Evolutionary conservation across 1,140 invertebrate genomes (phyloP).

Genomic region (Pseudoatta argentina): DNA sequence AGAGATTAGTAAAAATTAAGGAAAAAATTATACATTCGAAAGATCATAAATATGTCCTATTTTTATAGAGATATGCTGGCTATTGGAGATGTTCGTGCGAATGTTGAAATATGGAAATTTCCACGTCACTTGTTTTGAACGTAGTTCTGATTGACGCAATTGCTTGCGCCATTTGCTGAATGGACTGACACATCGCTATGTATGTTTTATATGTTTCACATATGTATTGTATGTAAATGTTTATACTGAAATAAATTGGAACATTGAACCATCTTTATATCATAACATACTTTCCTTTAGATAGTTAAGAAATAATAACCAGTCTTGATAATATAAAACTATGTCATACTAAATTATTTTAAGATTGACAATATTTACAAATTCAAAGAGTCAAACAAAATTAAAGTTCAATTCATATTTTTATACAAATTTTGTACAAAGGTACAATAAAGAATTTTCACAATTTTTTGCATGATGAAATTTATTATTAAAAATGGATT

Average conservation of each 20-base stretch:
- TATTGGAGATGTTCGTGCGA: slow-evolving; percentile 79
- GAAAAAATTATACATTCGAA: slow-evolving; percentile 3
- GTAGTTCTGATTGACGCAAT: slow-evolving; percentile 9
- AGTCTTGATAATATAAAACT: neutral
- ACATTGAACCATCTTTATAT: neutral
- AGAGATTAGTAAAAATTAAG: neutral
- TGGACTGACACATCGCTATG: neutral
- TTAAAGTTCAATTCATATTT: neutral
- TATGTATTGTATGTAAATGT: neutral
- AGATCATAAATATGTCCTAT: slow-evolving; percentile 41
- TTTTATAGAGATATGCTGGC: slow-evolving; percentile 82
- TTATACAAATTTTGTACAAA: neutral
- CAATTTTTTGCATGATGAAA: no score
- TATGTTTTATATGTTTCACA: slow-evolving; percentile 11
- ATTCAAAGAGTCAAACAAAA: neutral
- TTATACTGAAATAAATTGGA: slow-evolving; percentile 51
- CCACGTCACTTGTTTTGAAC: slow-evolving; percentile 75
- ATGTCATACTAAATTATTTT: slow-evolving; percentile 4
- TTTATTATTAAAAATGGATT: neutral
- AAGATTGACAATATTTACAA: neutral
- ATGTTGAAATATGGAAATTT: slow-evolving; percentile 84
- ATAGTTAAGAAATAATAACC: neutral
- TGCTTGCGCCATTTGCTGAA: slow-evolving; percentile 31
- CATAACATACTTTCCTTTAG: neutral
- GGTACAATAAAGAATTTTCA: neutral